A percentile compares a stretch with the other conserved stretches of the same genome.
phyloP scores from a whole-genome alignment of 2,888 invertebrate genomes.

The Noctua fimbriata region DNA sequence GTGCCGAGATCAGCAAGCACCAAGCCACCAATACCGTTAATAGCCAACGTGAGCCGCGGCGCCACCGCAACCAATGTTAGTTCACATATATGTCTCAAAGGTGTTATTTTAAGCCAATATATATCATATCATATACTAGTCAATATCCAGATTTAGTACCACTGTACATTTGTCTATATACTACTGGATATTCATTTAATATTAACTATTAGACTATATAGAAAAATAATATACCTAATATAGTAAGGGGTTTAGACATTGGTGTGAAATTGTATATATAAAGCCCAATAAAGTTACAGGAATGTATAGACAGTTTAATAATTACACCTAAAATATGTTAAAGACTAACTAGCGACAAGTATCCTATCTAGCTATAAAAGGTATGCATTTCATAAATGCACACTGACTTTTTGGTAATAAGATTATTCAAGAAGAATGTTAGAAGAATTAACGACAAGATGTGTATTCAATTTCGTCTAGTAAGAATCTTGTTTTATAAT shows the following conservation, averaged over 20 bases:
- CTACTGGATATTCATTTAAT: constrained; percentile 59
- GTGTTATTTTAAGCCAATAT: constrained; percentile 68
- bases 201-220: constrained; percentile 56
- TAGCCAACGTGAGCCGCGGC: constrained; percentile 61
- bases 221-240: constrained; percentile 65
- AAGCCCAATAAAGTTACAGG: constrained; percentile 77
- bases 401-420: constrained; percentile 81
- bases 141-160: constrained; percentile 62
- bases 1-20: constrained; percentile 74
- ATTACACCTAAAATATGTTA: constrained; percentile 70
- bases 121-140: constrained; percentile 58
- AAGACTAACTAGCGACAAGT: constrained; percentile 79
- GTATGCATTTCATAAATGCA: constrained; percentile 85
- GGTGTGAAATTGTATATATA: constrained; percentile 69
- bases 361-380: constrained; percentile 75
- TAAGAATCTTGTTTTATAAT: constrained; percentile 30
- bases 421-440: constrained; percentile 66
- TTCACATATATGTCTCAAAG: constrained; percentile 59
- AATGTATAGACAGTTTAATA: constrained; percentile 78
- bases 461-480: constrained; percentile 53
- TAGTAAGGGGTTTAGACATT: constrained; percentile 67
- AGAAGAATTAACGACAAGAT: constrained; percentile 59
- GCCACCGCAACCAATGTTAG: constrained; percentile 66
- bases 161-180: constrained; percentile 57
- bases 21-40: constrained; percentile 75